A percentile compares a stretch with the other conserved stretches of the same genome.
These are phyloP conservation scores for Amiota minor DNA, from an alignment of 2,888 invertebrate genomes.

Conservation along the genomic window DNA sequence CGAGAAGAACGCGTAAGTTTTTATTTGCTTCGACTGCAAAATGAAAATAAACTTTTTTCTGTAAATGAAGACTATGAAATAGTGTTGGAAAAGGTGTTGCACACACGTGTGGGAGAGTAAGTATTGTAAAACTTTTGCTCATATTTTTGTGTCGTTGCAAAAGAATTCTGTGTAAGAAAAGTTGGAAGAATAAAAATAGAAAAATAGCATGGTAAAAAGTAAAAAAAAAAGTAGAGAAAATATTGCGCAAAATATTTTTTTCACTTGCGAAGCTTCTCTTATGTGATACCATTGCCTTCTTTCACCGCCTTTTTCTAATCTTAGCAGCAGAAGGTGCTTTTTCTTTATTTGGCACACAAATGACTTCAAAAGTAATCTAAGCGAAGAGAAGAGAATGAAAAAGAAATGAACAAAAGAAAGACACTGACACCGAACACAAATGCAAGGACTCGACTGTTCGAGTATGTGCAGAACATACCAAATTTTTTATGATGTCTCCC, in stretches of 20 bases:
- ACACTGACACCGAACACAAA: too few species aligned
- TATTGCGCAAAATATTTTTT: conserved; percentile 16
- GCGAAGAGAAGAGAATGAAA: not conserved
- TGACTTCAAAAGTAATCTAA: conserved; percentile 26
- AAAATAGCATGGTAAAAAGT: not conserved
- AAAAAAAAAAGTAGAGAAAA: conserved; percentile 4
- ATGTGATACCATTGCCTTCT: too few species aligned
- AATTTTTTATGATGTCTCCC: conserved; percentile 9
- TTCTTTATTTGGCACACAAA: conserved; percentile 20
- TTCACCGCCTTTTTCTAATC: too few species aligned
- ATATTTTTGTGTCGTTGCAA: conserved; percentile 25
- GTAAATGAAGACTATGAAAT: conserved; percentile 19
- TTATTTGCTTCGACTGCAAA: conserved; percentile 17
- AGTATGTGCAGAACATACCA: conserved; percentile 27
- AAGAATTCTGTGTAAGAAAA: conserved; percentile 9
- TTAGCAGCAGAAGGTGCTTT: conserved; percentile 2
- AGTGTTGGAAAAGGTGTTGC: conserved; percentile 25
- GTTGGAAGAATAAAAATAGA: not conserved
- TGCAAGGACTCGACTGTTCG: not conserved
- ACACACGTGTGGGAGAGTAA: too few species aligned
- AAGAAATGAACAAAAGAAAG: too few species aligned
- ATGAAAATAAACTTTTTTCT: conserved; percentile 20
- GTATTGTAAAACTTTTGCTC: conserved; percentile 15
- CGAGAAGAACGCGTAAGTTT: conserved; percentile 5
- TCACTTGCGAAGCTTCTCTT: conserved; percentile 12